Evolutionary conservation across 2,888 invertebrate genomes (phyloP).

Genomic region (Terebella lapidaria): DNA sequence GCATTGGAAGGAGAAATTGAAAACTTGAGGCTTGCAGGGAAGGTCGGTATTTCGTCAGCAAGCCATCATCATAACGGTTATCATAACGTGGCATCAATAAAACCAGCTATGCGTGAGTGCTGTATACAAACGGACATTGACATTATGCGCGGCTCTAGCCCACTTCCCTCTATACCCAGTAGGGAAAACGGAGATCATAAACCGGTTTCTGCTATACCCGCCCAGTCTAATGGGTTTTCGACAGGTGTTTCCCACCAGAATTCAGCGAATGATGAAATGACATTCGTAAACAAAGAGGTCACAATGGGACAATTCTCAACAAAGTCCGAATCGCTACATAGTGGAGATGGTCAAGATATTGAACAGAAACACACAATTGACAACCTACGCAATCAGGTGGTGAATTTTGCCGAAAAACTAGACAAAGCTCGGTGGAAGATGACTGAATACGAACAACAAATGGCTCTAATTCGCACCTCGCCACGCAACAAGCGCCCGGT

Average conservation of each 20-base stretch:
- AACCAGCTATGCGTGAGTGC: not conserved
- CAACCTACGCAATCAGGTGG: slow-evolving; percentile 10
- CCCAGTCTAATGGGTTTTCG: not conserved
- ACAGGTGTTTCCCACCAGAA: no score
- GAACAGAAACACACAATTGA: not conserved
- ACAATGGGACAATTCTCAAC: not conserved
- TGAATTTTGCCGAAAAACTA: slow-evolving; percentile 11
- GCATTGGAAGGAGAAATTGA: not conserved
- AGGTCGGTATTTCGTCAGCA: not conserved
- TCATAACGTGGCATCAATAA: not conserved
- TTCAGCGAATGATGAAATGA: no score
- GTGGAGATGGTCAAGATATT: not conserved
- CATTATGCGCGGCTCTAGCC: not conserved
- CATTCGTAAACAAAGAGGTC: not conserved
- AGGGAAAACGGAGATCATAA: not conserved
- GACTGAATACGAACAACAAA: slow-evolving; percentile 15
- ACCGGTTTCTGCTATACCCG: not conserved
- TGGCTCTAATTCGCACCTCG: slow-evolving; percentile 10
- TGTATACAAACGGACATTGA: slow-evolving; percentile 2
- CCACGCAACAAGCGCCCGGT: not conserved
- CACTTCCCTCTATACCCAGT: not conserved
- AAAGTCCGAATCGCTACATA: not conserved
- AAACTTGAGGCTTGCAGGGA: not conserved
- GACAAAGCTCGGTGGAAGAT: slow-evolving; percentile 13
- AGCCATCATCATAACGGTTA: not conserved